These are phyloP conservation scores for Monopis laevigella DNA, from an alignment of 2,888 invertebrate species.

Conservation along the genomic window DNA sequence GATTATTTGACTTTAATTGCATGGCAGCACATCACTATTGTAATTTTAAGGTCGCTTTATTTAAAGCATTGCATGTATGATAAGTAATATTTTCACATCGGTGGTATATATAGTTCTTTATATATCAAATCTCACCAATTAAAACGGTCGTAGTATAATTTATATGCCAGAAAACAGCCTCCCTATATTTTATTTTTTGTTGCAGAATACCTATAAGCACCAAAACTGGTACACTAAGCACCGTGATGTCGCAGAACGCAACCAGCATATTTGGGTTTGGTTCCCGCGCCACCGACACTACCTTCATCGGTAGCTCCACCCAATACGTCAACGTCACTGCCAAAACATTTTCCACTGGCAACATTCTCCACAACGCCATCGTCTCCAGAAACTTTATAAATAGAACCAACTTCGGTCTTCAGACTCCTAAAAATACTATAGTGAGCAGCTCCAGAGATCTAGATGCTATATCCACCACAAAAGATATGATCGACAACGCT, in stretches of 20 bases:
- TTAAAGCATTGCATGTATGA: too few species aligned
- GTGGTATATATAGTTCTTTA: too few species aligned
- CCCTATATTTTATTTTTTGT: neutral
- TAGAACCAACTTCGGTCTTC: constrained; percentile 39
- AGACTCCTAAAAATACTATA: constrained; percentile 47
- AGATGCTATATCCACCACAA: constrained; percentile 53
- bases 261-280: constrained; percentile 58
- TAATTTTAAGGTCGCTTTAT: too few species aligned
- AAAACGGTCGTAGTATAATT: too few species aligned
- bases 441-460: constrained; percentile 43
- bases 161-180: too few species aligned
- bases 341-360: constrained; percentile 59
- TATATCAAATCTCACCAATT: too few species aligned
- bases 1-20: too few species aligned
- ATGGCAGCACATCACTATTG: too few species aligned
- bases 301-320: constrained; percentile 44
- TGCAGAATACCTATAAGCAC: constrained; percentile 52
- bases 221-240: constrained; percentile 52
- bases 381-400: constrained; percentile 57
- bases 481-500: constrained; percentile 61
- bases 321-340: constrained; percentile 59
- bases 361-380: constrained; percentile 60
- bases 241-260: constrained; percentile 60
- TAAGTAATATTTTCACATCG: too few species aligned
- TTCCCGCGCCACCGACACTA: constrained; percentile 42